Evolutionary conservation across 2,888 invertebrate species (phyloP).

Genomic region (Mesorhabditis spiculigera): DNA sequence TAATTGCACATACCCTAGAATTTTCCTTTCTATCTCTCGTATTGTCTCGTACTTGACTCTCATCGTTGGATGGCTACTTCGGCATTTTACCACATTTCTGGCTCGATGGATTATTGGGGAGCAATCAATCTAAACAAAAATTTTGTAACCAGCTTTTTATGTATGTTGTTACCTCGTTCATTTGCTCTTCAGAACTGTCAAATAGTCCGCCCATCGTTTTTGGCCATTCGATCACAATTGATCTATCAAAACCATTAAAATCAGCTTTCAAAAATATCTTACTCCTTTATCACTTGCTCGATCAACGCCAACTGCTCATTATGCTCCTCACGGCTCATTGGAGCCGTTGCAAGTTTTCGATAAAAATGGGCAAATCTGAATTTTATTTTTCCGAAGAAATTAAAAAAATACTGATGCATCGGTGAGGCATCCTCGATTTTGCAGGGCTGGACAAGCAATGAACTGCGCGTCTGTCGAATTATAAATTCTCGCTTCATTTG

Average conservation of each 20-base stretch:
- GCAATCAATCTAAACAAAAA: slow-evolving; percentile 28
- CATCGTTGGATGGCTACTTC: slow-evolving; percentile 48
- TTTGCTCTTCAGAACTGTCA: slow-evolving; percentile 17
- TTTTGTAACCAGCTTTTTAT: too few relatives aligned
- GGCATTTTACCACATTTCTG: slow-evolving; percentile 44
- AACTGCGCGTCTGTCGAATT: neutral
- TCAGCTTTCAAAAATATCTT: slow-evolving; percentile 6
- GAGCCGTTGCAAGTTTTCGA: slow-evolving; percentile 18
- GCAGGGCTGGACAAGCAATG: neutral
- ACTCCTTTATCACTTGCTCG: slow-evolving; percentile 27
- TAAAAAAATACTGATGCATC: neutral
- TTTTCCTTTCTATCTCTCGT: neutral
- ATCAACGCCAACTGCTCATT: slow-evolving; percentile 23
- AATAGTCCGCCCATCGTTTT: slow-evolving; percentile 24
- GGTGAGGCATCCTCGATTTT: neutral
- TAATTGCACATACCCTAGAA: slow-evolving; percentile 38
- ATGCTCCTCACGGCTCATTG: slow-evolving; percentile 24
- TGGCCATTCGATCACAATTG: slow-evolving; percentile 44
- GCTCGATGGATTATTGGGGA: slow-evolving; percentile 46
- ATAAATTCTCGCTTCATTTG: slow-evolving; percentile 4
- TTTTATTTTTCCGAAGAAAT: neutral
- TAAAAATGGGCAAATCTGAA: slow-evolving; percentile 28
- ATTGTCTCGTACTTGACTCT: slow-evolving; percentile 34
- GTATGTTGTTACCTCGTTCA: too few relatives aligned
- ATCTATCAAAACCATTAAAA: slow-evolving; percentile 17